Evolutionary conservation across 2,797 vertebrate species (phyloP).

Genomic region (Siniperca undulata): DNA sequence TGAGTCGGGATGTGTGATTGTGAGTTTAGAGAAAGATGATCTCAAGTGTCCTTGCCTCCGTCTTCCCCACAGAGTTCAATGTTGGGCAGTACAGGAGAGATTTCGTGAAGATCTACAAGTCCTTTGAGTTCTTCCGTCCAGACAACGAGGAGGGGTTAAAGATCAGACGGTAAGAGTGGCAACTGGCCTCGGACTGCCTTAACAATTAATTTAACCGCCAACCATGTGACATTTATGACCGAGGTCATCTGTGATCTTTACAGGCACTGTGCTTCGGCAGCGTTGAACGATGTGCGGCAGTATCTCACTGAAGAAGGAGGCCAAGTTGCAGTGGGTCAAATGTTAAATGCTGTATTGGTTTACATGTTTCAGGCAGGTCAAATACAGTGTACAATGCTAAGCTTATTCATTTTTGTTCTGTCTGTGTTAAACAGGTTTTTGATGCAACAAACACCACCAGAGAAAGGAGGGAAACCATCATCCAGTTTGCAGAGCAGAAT

Average conservation of each 20-base stretch:
- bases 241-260: not conserved
- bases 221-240: not conserved
- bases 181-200: no score
- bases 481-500: constrained; percentile 95
- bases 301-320: constrained; percentile 94
- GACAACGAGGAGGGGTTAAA: constrained; percentile 97
- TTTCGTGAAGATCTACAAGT: constrained; percentile 96
- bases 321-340: constrained; percentile 92
- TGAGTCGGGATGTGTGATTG: not conserved
- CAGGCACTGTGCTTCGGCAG: constrained; percentile 95
- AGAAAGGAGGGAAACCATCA: constrained; percentile 94
- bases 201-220: not conserved
- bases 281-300: constrained; percentile 92
- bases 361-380: not conserved
- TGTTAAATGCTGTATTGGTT: not conserved
- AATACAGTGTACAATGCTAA: not conserved
- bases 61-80: constrained; percentile 92
- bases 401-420: not conserved
- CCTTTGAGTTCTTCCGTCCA: constrained; percentile 97
- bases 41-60: not conserved
- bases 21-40: not conserved
- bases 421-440: constrained; percentile 88
- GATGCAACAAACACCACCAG: constrained; percentile 99
- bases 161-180: constrained; percentile 91
- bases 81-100: constrained; percentile 97